Conservation (phyloP, 2,113 vertebrate species). For the Raja brachyura region DNA sequence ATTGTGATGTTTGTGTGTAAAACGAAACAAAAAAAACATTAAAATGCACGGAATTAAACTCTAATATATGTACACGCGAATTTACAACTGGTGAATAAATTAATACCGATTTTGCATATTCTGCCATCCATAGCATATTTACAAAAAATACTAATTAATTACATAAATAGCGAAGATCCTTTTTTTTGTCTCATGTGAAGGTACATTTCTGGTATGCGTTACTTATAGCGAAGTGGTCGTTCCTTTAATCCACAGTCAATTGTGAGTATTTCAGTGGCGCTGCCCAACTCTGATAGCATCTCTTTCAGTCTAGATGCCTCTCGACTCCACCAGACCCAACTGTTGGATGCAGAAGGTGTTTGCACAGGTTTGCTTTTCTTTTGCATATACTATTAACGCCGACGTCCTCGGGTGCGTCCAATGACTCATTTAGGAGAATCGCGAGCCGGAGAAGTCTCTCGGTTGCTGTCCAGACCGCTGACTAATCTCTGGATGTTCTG, state of each 20-base stretch:
- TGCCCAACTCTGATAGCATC: neutral
- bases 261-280: neutral
- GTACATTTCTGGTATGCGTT: constrained; percentile 6
- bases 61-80: constrained; percentile 92
- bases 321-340: neutral
- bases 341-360: neutral
- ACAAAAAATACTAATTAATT: constrained; percentile 92
- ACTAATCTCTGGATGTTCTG: constrained; percentile 98
- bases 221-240: constrained; percentile 14
- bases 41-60: constrained; percentile 79
- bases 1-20: constrained; percentile 73
- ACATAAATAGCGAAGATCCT: constrained; percentile 78
- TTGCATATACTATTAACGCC: neutral
- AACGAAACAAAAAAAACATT: constrained; percentile 59
- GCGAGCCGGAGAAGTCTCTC: constrained; percentile 70
- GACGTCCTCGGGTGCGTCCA: neutral
- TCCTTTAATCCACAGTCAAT: neutral
- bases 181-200: constrained; percentile 11
- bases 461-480: constrained; percentile 87
- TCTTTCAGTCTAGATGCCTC: neutral
- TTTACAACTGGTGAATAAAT: constrained; percentile 99
- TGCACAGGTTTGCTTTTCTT: neutral
- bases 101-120: constrained; percentile 99
- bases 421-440: constrained; percentile 82
- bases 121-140: constrained; percentile 95